Evolutionary conservation across 2,888 invertebrate species (phyloP), one percentile per base, ranked within the genome.

Genomic region (Epiblema foenella): DNA sequence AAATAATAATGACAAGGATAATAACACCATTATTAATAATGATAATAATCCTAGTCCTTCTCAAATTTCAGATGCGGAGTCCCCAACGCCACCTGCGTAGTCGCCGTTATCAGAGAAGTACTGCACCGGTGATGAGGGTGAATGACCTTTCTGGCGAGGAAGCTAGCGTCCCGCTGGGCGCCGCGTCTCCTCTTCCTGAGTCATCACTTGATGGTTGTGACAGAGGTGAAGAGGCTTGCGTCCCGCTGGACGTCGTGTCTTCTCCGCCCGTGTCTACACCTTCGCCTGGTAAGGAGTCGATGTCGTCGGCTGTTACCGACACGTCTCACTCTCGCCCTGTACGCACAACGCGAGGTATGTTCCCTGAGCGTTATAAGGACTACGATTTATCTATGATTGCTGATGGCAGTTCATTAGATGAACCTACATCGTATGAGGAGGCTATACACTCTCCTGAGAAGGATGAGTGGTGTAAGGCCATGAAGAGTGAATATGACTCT

Each of bases 401-500:
- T 51, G 63, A 37, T 33, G 63, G n/a, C n/a, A n/a, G 18, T 1
- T 63, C 51, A 8, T 18, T 33, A 17, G 49, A 51, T 51, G 63
- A 63, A 8, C 63, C 63, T 17, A 17, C 15, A 18, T 37, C 63
- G 7, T 51, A 33, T 18, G 33, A 63, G 8, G 63, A 63, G 12
- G 63, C 63, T 7, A 18, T 51, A 5, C 15, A 33, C 11, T 63
- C 63, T 8, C 18, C 62, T 33, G 63, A 63, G 2, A 63, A 51
- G 17, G 63, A 63, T 18, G 24, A 33, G 11, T 63, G 51, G 63
- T 17, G 33, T 7, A 33, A 33, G 7, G 63, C 63, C 1, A 63
- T 63, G 63, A 2, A 52, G n/a, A 11, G 51, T 51, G 63, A 63
- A 33, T 63, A 63, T 18, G 18, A 63, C 37, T 63, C 63, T 33